Evolutionary conservation across 2,113 vertebrate genomes (phyloP).

Genomic region (Passer montanus): DNA sequence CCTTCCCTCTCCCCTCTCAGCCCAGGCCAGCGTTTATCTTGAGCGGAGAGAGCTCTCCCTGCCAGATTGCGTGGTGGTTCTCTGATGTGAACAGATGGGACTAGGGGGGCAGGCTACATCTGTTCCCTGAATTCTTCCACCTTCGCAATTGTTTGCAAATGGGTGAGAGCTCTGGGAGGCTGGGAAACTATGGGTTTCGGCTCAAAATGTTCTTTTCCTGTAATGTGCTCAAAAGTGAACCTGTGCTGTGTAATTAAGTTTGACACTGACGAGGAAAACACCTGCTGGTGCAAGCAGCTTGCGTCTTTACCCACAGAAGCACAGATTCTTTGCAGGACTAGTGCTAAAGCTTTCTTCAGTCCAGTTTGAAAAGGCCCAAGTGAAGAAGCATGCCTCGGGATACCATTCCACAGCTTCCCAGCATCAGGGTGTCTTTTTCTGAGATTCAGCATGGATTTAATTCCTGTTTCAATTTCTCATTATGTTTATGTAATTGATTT

Average conservation of each 20-base stretch:
- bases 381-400: background rate
- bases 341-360: background rate
- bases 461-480: background rate
- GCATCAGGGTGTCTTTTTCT: background rate
- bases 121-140: slow-evolving; percentile 59
- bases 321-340: background rate
- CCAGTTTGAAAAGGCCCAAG: background rate
- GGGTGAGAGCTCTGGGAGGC: slow-evolving; percentile 28
- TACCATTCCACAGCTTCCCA: background rate
- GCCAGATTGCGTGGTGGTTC: slow-evolving; percentile 64
- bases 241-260: background rate
- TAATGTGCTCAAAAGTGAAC: background rate
- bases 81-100: slow-evolving; percentile 69
- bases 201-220: slow-evolving; percentile 34
- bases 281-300: background rate
- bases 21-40: slow-evolving; percentile 15
- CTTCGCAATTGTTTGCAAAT: slow-evolving; percentile 69
- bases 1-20: background rate
- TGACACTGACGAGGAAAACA: background rate
- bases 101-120: slow-evolving; percentile 63
- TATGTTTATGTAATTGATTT: background rate
- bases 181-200: background rate
- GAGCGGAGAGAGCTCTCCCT: background rate
- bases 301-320: background rate
- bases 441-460: background rate